These are phyloP conservation scores for Diplodus sargus DNA, from an alignment of 2,797 vertebrate genomes.

Conservation along the genomic window DNA sequence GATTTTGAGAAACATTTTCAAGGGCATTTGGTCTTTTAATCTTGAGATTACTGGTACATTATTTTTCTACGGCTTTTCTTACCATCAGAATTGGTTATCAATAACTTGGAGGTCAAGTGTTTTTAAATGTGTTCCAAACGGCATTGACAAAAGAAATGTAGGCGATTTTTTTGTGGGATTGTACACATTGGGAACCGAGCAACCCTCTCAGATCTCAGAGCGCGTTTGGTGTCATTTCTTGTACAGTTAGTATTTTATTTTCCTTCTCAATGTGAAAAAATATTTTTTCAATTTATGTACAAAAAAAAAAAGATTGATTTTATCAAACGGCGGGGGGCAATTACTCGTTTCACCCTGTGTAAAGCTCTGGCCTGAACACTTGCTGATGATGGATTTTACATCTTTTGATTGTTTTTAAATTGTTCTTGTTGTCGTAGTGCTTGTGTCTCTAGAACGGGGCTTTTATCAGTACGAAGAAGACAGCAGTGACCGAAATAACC, in stretches of 20 bases:
- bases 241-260: constrained; percentile 78
- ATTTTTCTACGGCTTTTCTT: constrained; percentile 84
- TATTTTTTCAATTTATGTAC: constrained; percentile 80
- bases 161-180: constrained; percentile 57
- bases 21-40: constrained; percentile 83
- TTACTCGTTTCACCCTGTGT: constrained; percentile 55
- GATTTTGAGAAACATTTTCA: constrained; percentile 69
- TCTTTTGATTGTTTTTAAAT: constrained; percentile 55
- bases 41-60: constrained; percentile 76
- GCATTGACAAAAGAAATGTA: constrained; percentile 63
- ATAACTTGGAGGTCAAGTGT: constrained; percentile 49
- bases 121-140: constrained; percentile 65
- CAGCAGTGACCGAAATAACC: constrained; percentile 44
- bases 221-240: constrained; percentile 70
- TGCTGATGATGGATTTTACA: constrained; percentile 43
- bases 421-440: constrained; percentile 56
- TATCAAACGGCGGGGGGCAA: constrained; percentile 51
- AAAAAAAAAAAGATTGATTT: constrained; percentile 60
- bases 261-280: constrained; percentile 75
- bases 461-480: constrained; percentile 41
- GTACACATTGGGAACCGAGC: constrained; percentile 32
- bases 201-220: constrained; percentile 45
- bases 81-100: constrained; percentile 70
- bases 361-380: constrained; percentile 37
- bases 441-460: constrained; percentile 49